Conservation (phyloP, 2,797 vertebrate genomes). For the Holocentrus rufus region DNA sequence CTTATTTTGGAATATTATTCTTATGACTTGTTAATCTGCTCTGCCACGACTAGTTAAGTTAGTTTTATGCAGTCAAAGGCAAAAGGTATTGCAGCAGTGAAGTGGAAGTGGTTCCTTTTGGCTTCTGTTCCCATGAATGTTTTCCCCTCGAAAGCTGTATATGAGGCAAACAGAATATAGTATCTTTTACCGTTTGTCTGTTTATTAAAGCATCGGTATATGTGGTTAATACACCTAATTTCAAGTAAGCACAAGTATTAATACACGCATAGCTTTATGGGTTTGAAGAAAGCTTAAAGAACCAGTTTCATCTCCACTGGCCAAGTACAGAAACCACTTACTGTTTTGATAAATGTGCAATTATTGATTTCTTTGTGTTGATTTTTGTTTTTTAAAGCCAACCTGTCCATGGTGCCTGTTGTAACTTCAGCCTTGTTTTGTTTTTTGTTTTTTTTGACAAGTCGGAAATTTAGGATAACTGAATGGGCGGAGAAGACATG, state of each 20-base stretch:
- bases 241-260: slow-evolving; percentile 61
- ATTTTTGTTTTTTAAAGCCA: slow-evolving; percentile 19
- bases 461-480: slow-evolving; percentile 2
- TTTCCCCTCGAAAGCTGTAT: background rate
- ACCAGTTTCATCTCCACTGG: slow-evolving; percentile 32
- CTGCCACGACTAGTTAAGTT: background rate
- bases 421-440: slow-evolving; percentile 11
- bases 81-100: slow-evolving; percentile 5
- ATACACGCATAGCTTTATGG: slow-evolving; percentile 34
- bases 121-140: background rate
- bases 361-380: slow-evolving; percentile 29
- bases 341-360: slow-evolving; percentile 45
- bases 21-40: slow-evolving; percentile 22
- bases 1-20: slow-evolving; percentile 8
- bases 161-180: background rate
- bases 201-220: background rate
- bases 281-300: slow-evolving; percentile 1
- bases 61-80: slow-evolving; percentile 1
- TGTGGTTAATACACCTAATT: slow-evolving; percentile 20
- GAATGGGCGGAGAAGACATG: slow-evolving; percentile 16
- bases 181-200: background rate
- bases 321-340: slow-evolving; percentile 18
- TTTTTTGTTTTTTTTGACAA: background rate
- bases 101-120: slow-evolving; percentile 22
- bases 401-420: slow-evolving; percentile 37